Evolutionary conservation across 2,888 invertebrate species (phyloP).

Genomic region (Stenurella melanura): DNA sequence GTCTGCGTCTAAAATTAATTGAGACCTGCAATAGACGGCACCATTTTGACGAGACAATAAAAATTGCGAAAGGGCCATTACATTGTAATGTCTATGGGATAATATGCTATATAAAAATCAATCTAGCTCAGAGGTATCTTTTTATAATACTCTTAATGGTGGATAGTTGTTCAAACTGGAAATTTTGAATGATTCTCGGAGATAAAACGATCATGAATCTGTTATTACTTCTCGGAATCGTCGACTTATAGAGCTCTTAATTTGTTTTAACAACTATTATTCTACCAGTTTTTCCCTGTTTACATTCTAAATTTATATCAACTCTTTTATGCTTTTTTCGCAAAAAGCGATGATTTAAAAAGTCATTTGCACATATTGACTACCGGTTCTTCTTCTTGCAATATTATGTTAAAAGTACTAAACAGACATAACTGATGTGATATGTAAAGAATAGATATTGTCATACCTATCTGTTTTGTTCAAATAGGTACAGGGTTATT

Average conservation of each 20-base stretch:
- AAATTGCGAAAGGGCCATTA: background rate
- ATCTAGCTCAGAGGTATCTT: conserved; percentile 16
- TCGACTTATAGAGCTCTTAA: conserved; percentile 37
- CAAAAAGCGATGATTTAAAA: conserved; percentile 29
- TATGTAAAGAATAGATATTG: too few species aligned
- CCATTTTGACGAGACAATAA: background rate
- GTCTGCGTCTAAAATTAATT: background rate
- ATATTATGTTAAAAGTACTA: background rate
- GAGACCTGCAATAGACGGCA: background rate
- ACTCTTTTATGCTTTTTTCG: conserved; percentile 27
- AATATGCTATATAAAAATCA: conserved; percentile 23
- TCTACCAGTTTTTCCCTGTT: conserved; percentile 32
- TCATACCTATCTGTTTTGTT: too few species aligned
- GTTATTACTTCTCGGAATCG: conserved; percentile 36
- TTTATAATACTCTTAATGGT: conserved; percentile 32
- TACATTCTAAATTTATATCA: conserved; percentile 39
- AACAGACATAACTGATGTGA: too few species aligned
- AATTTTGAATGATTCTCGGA: conserved; percentile 38
- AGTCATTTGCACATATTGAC: conserved; percentile 30
- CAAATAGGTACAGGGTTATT: too few species aligned
- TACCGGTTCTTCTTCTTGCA: conserved; percentile 13
- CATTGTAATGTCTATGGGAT: background rate
- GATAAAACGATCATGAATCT: conserved; percentile 29
- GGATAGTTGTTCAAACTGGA: conserved; percentile 34
- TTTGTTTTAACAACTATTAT: conserved; percentile 37